Conservation (phyloP, 2,888 invertebrate species). For the Poecilus cupreus region DNA sequence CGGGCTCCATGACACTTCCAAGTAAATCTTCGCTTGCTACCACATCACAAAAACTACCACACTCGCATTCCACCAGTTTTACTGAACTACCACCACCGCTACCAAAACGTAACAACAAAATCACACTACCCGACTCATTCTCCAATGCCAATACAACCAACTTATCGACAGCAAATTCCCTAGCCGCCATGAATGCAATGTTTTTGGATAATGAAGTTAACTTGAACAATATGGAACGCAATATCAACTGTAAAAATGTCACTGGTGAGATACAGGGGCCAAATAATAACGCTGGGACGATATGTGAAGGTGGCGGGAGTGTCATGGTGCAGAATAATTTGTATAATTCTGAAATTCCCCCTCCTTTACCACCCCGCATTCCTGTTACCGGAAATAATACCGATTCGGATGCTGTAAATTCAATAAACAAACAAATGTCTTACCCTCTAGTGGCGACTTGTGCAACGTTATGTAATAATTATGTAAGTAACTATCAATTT, state of each 20-base stretch:
- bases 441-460: conserved; percentile 78
- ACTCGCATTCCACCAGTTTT: conserved; percentile 59
- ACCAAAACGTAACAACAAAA: conserved; percentile 74
- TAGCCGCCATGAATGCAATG: conserved; percentile 64
- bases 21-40: conserved; percentile 20
- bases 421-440: conserved; percentile 80
- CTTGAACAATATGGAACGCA: conserved; percentile 63
- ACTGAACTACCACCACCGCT: conserved; percentile 74
- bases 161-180: neutral
- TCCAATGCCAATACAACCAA: conserved; percentile 63
- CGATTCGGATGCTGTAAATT: conserved; percentile 75
- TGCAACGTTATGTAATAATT: conserved; percentile 72
- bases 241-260: neutral
- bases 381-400: conserved; percentile 69
- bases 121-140: conserved; percentile 64
- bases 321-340: conserved; percentile 65
- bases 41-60: conserved; percentile 46
- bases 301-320: conserved; percentile 66
- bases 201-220: conserved; percentile 67
- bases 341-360: conserved; percentile 69
- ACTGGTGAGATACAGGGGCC: neutral
- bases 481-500: conserved; percentile 71
- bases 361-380: conserved; percentile 78
- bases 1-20: conserved; percentile 53
- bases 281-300: conserved; percentile 61